Conservation (phyloP, 2,888 invertebrate genomes). For the Lepidocyrtoides sp. region DNA sequence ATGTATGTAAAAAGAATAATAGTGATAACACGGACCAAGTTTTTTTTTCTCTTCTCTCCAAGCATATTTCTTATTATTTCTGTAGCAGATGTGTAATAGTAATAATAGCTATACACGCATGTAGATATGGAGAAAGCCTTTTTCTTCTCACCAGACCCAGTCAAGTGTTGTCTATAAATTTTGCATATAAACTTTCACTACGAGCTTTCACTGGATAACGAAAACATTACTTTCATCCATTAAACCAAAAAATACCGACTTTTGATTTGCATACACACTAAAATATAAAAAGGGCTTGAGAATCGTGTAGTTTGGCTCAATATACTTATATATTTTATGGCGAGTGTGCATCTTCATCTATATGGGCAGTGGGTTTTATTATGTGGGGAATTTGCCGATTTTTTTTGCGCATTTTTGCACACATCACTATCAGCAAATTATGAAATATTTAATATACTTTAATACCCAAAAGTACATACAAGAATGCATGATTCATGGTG, state of each 20-base stretch:
- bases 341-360: neutral
- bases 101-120: no score
- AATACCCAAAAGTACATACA: neutral
- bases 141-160: neutral
- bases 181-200: neutral
- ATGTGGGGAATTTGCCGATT: no score
- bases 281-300: neutral
- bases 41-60: conserved; percentile 6
- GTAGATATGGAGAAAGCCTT: neutral
- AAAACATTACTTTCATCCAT: conserved; percentile 54
- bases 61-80: neutral
- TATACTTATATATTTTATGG: neutral
- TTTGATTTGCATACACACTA: conserved; percentile 46
- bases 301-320: neutral
- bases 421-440: neutral
- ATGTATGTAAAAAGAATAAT: neutral
- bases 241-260: conserved; percentile 28
- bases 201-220: conserved; percentile 1
- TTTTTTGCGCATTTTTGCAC: neutral
- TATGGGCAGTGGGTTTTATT: no score
- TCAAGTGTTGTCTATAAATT: neutral
- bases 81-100: no score
- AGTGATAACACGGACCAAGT: conserved; percentile 15
- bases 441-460: conserved; percentile 35
- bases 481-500: conserved; percentile 11